phyloP scores from a whole-genome alignment of 92 coral and sea anemone species.

The Epizoanthus fatuus region DNA sequence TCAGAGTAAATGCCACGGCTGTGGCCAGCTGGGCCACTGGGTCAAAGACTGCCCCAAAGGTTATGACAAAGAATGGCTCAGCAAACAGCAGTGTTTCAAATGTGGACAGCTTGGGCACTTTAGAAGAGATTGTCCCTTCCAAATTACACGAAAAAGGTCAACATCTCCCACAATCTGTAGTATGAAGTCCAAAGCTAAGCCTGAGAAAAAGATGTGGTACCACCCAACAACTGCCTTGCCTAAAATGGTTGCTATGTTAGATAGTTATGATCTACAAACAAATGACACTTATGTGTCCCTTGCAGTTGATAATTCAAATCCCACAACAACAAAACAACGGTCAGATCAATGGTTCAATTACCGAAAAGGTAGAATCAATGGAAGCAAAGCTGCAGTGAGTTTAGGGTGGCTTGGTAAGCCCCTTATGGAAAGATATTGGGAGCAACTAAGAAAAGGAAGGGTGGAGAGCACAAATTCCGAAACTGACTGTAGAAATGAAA shows the following conservation, averaged over 20 bases:
- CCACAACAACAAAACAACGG: conserved; percentile 12
- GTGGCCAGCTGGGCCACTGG: not conserved
- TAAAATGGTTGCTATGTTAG: not conserved
- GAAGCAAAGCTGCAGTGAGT: conserved; percentile 32
- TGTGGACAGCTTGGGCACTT: conserved; percentile 56
- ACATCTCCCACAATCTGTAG: not conserved
- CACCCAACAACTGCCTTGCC: conserved; percentile 17
- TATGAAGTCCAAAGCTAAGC: not conserved
- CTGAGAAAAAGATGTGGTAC: not conserved
- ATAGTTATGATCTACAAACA: conserved; percentile 7
- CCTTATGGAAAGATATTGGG: conserved; percentile 24
- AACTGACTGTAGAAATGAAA: not conserved
- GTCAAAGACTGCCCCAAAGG: conserved; percentile 3
- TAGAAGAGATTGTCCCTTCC: conserved; percentile 18
- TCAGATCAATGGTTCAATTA: conserved; percentile 38
- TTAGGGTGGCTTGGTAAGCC: conserved; percentile 33
- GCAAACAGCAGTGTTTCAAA: conserved; percentile 47
- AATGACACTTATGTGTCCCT: conserved; percentile 12
- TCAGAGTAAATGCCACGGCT: conserved; percentile 8
- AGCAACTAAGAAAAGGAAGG: not conserved
- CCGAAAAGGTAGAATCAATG: conserved; percentile 38
- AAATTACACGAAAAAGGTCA: not conserved
- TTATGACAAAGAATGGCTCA: conserved; percentile 47
- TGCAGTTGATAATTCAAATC: not conserved
- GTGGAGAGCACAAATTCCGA: not conserved